Percentiles rank a stretch among this genome's conserved stretches.
phyloP scores from a whole-genome alignment of 2,888 invertebrate genomes.

The Cyaniris semiargus region DNA sequence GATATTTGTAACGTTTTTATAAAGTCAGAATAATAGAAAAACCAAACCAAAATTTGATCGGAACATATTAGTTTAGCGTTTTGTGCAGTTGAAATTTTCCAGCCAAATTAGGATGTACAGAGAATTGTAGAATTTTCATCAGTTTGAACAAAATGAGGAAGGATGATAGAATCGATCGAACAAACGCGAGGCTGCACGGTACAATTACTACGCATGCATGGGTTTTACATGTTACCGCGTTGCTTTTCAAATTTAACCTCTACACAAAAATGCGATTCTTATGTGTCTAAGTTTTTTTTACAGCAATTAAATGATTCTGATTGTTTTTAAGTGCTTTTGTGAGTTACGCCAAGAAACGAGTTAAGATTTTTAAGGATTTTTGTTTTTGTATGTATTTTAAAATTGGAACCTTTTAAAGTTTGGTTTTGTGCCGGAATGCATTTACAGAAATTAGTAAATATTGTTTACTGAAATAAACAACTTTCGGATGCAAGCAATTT shows the following conservation, averaged over 20 bases:
- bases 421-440: too few species aligned
- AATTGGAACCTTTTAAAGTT: too few species aligned
- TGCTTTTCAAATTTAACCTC: conserved; percentile 30
- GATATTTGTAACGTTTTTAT: background rate
- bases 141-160: conserved; percentile 16
- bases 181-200: background rate
- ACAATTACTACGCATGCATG: conserved; percentile 28
- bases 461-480: background rate
- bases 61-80: background rate
- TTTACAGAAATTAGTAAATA: background rate
- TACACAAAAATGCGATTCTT: conserved; percentile 4
- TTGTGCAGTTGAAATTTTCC: background rate
- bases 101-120: conserved; percentile 1
- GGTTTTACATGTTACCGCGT: conserved; percentile 27
- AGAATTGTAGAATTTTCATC: conserved; percentile 16
- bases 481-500: background rate
- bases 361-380: background rate
- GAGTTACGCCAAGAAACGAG: background rate
- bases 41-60: background rate
- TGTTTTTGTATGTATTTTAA: too few species aligned
- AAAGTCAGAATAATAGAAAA: background rate
- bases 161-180: conserved; percentile 18
- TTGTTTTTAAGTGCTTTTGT: background rate
- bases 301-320: background rate
- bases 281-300: background rate